These are phyloP conservation scores for Orycteropus afer DNA, from an alignment of 2,113 vertebrate genomes.

Conservation along the genomic window DNA sequence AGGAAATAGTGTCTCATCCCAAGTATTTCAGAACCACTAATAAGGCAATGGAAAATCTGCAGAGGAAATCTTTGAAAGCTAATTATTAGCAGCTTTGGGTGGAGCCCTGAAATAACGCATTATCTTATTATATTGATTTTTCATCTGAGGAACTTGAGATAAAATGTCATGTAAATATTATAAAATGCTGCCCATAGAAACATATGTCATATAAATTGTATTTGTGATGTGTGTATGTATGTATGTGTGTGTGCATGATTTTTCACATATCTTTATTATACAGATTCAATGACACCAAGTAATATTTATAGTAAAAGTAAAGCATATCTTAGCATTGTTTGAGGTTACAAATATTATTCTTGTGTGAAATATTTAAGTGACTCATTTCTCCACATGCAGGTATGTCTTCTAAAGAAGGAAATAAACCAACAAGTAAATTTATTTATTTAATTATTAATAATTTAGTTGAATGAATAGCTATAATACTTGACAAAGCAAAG, in stretches of 20 bases:
- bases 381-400: background rate
- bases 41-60: slow-evolving; percentile 80
- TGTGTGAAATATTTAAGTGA: background rate
- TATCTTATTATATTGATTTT: slow-evolving; percentile 69
- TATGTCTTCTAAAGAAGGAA: slow-evolving; percentile 17
- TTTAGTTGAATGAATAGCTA: background rate
- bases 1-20: slow-evolving; percentile 82
- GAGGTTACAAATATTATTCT: background rate
- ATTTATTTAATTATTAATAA: background rate
- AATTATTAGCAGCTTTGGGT: slow-evolving; percentile 79
- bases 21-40: slow-evolving; percentile 70
- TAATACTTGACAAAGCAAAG: background rate
- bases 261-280: background rate
- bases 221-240: background rate
- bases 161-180: slow-evolving; percentile 61
- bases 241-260: background rate
- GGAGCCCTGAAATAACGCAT: slow-evolving; percentile 60
- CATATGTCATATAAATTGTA: slow-evolving; percentile 49
- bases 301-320: slow-evolving; percentile 43
- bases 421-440: background rate
- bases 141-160: slow-evolving; percentile 68
- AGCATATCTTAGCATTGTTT: background rate
- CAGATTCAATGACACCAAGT: background rate
- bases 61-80: slow-evolving; percentile 82
- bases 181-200: slow-evolving; percentile 62